Conservation (phyloP, 1,140 invertebrate species). For the Pseudomyrmex cubaensis region DNA sequence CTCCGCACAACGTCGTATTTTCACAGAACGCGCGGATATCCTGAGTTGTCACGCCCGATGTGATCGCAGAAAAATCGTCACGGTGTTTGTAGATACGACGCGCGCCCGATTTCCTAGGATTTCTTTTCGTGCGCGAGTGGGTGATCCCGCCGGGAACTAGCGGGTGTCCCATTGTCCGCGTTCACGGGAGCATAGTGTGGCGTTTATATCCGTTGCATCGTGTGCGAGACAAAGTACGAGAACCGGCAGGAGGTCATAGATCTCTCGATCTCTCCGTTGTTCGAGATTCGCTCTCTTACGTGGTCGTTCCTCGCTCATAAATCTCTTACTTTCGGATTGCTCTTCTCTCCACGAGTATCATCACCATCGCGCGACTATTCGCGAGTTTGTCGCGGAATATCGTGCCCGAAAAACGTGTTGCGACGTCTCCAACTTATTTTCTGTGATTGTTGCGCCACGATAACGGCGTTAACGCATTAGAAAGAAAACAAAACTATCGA, state of each 20-base stretch:
- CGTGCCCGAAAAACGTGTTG: neutral
- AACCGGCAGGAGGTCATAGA: conserved; percentile 59
- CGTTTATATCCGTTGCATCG: conserved; percentile 49
- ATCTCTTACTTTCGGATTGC: conserved; percentile 70
- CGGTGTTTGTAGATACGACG: conserved; percentile 19
- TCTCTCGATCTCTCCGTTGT: conserved; percentile 46
- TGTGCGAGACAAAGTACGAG: conserved; percentile 51
- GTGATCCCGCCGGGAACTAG: conserved; percentile 52
- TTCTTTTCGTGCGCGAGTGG: conserved; percentile 43
- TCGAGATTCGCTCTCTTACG: conserved; percentile 66
- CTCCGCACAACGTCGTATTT: conserved; percentile 45
- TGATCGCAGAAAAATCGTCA: conserved; percentile 53
- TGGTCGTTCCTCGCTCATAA: conserved; percentile 64
- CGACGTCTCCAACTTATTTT: conserved; percentile 51
- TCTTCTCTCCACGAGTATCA: conserved; percentile 40
- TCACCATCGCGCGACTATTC: conserved; percentile 16
- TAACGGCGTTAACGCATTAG: neutral
- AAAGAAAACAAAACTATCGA: neutral
- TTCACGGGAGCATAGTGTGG: conserved; percentile 27
- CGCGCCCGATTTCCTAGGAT: conserved; percentile 49
- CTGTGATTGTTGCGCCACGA: neutral
- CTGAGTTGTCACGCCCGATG: conserved; percentile 38
- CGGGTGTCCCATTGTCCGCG: conserved; percentile 50
- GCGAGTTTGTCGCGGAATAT: conserved; percentile 30
- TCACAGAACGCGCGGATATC: conserved; percentile 3